Conservation (phyloP, 23 tunicate genomes). For the Trididemnum miniatum region DNA sequence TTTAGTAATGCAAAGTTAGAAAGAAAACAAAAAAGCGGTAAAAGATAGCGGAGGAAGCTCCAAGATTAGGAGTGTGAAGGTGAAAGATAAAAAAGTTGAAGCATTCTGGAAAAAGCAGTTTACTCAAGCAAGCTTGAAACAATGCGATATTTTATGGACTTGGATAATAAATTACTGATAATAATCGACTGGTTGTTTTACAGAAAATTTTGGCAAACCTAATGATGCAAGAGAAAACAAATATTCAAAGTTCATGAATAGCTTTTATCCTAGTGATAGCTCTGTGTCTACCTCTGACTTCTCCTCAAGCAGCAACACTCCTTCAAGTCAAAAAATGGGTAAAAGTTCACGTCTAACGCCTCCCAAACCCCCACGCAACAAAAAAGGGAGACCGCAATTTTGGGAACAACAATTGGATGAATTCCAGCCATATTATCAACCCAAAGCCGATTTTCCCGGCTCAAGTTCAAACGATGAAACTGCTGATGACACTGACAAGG, state of each 20-base stretch:
- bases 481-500: not conserved
- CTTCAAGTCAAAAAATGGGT: not conserved
- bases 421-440: not conserved
- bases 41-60: too few relatives aligned
- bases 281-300: not conserved
- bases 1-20: too few relatives aligned
- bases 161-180: too few relatives aligned
- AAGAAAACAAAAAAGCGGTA: too few relatives aligned
- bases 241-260: not conserved
- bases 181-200: too few relatives aligned
- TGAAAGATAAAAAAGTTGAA: too few relatives aligned
- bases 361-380: constrained; percentile 34
- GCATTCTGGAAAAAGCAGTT: too few relatives aligned
- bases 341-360: constrained; percentile 13
- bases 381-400: not conserved
- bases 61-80: too few relatives aligned
- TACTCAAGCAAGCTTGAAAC: too few relatives aligned
- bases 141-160: too few relatives aligned
- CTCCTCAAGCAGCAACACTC: not conserved
- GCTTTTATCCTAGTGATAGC: not conserved
- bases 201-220: too few relatives aligned
- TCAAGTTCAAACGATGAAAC: not conserved
- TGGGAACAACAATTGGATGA: constrained; percentile 5
- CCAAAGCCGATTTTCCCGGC: not conserved
- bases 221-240: not conserved